Evolutionary conservation across 2,888 invertebrate genomes (phyloP), one percentile per base, ranked within the genome.

Genomic region (Tenthredo distinguenda): DNA sequence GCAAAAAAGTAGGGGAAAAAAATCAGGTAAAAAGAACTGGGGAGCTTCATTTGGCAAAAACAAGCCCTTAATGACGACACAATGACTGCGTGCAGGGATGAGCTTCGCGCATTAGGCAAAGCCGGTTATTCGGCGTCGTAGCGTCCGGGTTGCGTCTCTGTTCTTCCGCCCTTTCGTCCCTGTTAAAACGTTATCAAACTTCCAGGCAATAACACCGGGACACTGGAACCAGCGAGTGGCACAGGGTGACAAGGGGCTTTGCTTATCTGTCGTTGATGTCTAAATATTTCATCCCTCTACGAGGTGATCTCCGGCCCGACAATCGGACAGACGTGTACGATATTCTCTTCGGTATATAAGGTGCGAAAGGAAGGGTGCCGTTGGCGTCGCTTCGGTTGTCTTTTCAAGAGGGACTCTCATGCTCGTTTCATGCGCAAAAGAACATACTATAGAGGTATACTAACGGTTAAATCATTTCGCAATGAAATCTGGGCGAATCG

Each of bases 1-100:
- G 72, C 72, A 74, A 74, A 74, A 74, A 68, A 62, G 2, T 4
- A 9, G 12, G 2, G 10, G 10, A 21, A 62, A 62, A 62, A 34
- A 37, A 84, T 26, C 21, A 58, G 65, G 15, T 34, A 43, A 40
- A 62, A 31, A 34, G 26, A 68, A 55, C 47, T 47, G 68, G n/a
- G 4, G 18, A 47, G 85, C 37, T 40, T 58, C 43, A 65, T 79
- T 81, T 82, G 37, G 87, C 85, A 85, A 85, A 85, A 85, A 85
- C 85, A 55, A 85, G 50, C 76, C 91, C 87, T 88, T 91, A 90
- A 91, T 90, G 91, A 90, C 88, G 88, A 86, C 89, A 90, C 90
- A 90, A 90, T 89, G 89, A 88, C 87, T 82, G 10, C 26, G 31
- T 68, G 85, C 1, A 9, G 31, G 31, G 84, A 55, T 50, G 55